Conservation (phyloP, 2,797 vertebrate species). For the Capromys pilorides region DNA sequence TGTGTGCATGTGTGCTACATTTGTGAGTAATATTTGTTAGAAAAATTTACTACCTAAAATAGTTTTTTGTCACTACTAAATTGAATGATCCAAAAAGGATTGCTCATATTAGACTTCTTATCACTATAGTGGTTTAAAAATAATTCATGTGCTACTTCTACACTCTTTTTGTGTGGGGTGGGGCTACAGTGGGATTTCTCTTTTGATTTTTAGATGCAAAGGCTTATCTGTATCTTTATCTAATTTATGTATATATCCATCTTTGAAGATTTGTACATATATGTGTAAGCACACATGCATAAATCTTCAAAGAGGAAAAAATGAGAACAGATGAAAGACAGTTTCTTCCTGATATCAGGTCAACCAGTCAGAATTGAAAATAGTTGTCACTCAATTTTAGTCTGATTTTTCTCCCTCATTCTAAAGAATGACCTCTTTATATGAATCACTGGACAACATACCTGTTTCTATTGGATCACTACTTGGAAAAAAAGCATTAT, state of each 20-base stretch:
- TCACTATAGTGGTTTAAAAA: not conserved
- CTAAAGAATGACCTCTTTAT: not conserved
- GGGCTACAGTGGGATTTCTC: not conserved
- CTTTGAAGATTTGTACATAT: too few species aligned
- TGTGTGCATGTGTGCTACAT: not conserved
- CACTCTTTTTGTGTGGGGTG: not conserved
- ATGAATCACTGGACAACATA: conserved; percentile 7
- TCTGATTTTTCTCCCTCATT: conserved; percentile 31
- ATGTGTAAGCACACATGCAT: too few species aligned
- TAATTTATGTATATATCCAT: not conserved
- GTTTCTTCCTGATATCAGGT: not conserved
- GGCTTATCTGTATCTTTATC: not conserved
- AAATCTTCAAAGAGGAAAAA: not conserved
- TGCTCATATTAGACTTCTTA: conserved; percentile 1
- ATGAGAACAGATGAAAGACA: not conserved
- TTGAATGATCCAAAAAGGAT: not conserved
- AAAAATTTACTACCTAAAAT: not conserved
- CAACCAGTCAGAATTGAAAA: not conserved
- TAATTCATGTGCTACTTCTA: not conserved
- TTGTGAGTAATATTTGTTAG: conserved; percentile 37
- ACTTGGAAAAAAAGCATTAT: conserved; percentile 43
- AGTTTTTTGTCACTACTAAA: not conserved
- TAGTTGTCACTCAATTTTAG: conserved; percentile 2
- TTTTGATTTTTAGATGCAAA: not conserved
- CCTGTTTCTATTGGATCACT: conserved; percentile 29